phyloP scores from a whole-genome alignment of 2,113 vertebrate genomes.

The Crypturellus undulatus region DNA sequence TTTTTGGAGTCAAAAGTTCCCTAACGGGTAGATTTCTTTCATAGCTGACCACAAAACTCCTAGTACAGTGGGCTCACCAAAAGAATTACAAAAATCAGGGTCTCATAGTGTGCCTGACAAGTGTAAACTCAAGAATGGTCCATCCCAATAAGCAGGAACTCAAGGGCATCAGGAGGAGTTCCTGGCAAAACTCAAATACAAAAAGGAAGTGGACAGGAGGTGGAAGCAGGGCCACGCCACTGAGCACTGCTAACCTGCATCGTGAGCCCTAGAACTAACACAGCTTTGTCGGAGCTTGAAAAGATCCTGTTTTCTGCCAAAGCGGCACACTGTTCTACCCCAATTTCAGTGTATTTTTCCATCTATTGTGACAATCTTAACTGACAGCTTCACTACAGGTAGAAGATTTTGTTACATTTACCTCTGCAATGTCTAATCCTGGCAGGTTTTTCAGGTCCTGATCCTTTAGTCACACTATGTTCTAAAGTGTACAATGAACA shows the following conservation, averaged over 20 bases:
- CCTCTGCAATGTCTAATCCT: neutral
- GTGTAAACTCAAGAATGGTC: neutral
- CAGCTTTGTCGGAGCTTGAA: neutral
- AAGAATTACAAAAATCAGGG: neutral
- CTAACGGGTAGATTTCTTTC: neutral
- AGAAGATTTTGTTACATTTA: neutral
- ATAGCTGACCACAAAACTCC: conserved; percentile 31
- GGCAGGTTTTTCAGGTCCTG: neutral
- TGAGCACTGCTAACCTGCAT: neutral
- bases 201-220: neutral
- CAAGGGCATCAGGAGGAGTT: neutral
- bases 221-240: neutral
- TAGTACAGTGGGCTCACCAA: neutral
- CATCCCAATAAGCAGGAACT: neutral
- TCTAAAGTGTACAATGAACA: neutral
- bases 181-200: neutral
- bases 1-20: conserved; percentile 38
- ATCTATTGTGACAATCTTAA: neutral
- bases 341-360: neutral
- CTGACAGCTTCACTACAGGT: neutral
- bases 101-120: neutral
- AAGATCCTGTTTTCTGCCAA: neutral
- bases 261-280: neutral
- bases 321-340: neutral
- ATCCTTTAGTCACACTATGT: neutral